Conservation (phyloP, 2,888 invertebrate species). For the Merodon equestris region DNA sequence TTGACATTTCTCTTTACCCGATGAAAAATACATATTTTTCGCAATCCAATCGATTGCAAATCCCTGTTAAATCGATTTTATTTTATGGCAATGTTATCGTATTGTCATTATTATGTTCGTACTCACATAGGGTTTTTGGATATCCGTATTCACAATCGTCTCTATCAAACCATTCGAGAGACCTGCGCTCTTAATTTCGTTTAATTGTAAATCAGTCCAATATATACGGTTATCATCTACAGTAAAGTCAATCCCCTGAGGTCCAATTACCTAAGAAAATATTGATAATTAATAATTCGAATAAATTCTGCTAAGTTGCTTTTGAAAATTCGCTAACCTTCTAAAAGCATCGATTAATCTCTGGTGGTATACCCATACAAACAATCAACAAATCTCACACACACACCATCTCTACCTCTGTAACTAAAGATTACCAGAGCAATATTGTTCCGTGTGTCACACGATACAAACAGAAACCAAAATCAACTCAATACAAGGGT, state of each 20-base stretch:
- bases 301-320: no score
- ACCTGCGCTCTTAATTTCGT: constrained; percentile 86
- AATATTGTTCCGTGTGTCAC: no score
- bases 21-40: constrained; percentile 82
- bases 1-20: constrained; percentile 79
- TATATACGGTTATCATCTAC: constrained; percentile 84
- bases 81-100: neutral
- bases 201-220: constrained; percentile 88
- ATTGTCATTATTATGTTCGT: neutral
- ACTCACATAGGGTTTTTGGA: constrained; percentile 75
- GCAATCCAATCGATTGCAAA: constrained; percentile 92
- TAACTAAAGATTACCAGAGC: no score
- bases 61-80: constrained; percentile 77
- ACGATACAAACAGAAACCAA: no score
- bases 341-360: no score
- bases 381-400: no score
- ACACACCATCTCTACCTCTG: no score
- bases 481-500: no score
- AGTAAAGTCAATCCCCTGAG: constrained; percentile 85
- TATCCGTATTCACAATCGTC: constrained; percentile 87
- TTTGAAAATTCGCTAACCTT: no score
- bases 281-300: neutral
- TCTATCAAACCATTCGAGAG: constrained; percentile 85
- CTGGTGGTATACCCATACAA: no score
- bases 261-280: constrained; percentile 82